Evolutionary conservation across 2,888 invertebrate species (phyloP).

Genomic region (Sepioteuthis lessoniana): DNA sequence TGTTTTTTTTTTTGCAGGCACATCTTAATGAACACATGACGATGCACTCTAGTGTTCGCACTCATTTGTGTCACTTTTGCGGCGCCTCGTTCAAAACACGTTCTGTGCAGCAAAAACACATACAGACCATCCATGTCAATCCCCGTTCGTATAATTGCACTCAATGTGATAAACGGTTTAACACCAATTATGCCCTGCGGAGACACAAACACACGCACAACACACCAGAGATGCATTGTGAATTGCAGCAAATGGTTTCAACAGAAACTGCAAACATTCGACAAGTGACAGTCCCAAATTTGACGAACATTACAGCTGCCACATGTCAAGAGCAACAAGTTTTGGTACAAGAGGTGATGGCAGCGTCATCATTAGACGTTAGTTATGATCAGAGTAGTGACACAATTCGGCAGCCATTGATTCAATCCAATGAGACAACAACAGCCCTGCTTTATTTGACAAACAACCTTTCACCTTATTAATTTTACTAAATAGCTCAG

Average conservation of each 20-base stretch:
- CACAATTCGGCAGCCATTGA: slow-evolving; percentile 53
- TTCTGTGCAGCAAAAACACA: slow-evolving; percentile 75
- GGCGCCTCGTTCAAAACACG: slow-evolving; percentile 77
- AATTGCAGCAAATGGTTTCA: slow-evolving; percentile 14
- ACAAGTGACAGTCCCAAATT: slow-evolving; percentile 43
- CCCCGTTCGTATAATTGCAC: slow-evolving; percentile 72
- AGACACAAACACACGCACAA: slow-evolving; percentile 73
- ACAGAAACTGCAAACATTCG: neutral
- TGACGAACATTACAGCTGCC: neutral
- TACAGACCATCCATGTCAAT: slow-evolving; percentile 74
- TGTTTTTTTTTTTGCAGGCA: slow-evolving; percentile 64
- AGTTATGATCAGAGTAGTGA: slow-evolving; percentile 54
- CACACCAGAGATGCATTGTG: slow-evolving; percentile 35
- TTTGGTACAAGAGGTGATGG: slow-evolving; percentile 55
- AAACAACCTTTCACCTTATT: slow-evolving; percentile 49
- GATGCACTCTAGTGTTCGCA: slow-evolving; percentile 75
- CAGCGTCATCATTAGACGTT: slow-evolving; percentile 55
- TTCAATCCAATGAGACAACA: slow-evolving; percentile 53
- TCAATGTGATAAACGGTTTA: slow-evolving; percentile 74
- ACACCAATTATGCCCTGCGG: slow-evolving; percentile 74
- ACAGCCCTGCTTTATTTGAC: slow-evolving; percentile 51
- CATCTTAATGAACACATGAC: slow-evolving; percentile 73
- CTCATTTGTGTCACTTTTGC: slow-evolving; percentile 78
- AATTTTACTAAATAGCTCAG: neutral
- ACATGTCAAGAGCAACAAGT: slow-evolving; percentile 45